Evolutionary conservation across 2,888 invertebrate genomes (phyloP).

Genomic region (Lithophane semibrunnea): DNA sequence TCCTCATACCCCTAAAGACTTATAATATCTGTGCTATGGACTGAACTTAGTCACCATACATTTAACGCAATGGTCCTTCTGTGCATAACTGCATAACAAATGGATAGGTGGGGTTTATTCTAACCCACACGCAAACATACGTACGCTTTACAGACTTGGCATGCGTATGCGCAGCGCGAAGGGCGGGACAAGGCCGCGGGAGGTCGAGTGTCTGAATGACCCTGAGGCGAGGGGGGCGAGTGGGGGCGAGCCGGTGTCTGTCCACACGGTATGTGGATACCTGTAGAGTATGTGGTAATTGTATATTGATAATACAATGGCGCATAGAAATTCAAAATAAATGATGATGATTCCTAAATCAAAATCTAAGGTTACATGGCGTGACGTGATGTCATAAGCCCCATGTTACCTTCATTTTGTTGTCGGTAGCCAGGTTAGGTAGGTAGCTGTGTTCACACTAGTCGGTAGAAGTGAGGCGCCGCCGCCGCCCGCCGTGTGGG

Average conservation of each 20-base stretch:
- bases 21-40: not conserved
- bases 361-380: not conserved
- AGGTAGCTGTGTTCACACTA: too few species aligned
- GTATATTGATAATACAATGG: slow-evolving; percentile 1
- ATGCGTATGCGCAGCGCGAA: slow-evolving; percentile 25
- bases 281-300: not conserved
- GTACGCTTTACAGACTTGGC: not conserved
- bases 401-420: too few species aligned
- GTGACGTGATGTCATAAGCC: not conserved
- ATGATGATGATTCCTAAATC: not conserved
- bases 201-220: slow-evolving; percentile 43
- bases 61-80: not conserved
- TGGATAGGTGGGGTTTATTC: not conserved
- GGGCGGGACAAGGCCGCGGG: slow-evolving; percentile 58
- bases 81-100: not conserved
- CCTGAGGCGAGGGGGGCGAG: not conserved
- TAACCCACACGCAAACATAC: not conserved
- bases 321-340: not conserved
- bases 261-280: not conserved
- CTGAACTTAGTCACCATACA: not conserved
- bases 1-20: too few species aligned
- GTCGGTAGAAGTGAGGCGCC: not conserved
- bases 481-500: not conserved
- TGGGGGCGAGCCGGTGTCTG: not conserved
- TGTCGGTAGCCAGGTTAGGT: not conserved